Evolutionary conservation across 2,888 invertebrate species (phyloP).

Genomic region (Vesta saturnalis): DNA sequence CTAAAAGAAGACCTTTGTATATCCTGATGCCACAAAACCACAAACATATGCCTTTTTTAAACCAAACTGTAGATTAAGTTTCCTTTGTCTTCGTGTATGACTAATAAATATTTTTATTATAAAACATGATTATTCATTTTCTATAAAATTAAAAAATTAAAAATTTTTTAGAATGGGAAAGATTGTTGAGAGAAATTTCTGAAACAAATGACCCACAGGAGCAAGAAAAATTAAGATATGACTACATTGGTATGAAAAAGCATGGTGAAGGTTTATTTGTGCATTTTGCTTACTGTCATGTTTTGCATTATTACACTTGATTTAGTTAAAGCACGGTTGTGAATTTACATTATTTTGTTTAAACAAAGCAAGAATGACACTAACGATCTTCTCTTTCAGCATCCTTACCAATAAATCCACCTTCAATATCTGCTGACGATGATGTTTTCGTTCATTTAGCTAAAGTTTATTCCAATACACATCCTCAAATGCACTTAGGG

Average conservation of each 20-base stretch:
- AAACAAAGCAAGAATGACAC: too few relatives aligned
- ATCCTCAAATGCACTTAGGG: slow-evolving; percentile 68
- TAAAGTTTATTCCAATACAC: slow-evolving; percentile 66
- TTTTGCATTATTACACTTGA: too few relatives aligned
- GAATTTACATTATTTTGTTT: too few relatives aligned
- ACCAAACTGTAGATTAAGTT: slow-evolving; percentile 3
- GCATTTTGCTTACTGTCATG: background rate
- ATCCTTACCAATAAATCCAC: slow-evolving; percentile 44
- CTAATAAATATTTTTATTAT: background rate
- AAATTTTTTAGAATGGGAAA: slow-evolving; percentile 45
- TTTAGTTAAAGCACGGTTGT: too few relatives aligned
- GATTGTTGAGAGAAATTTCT: slow-evolving; percentile 39
- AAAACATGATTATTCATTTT: slow-evolving; percentile 4
- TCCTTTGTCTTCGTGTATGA: slow-evolving; percentile 4
- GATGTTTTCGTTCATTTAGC: slow-evolving; percentile 71
- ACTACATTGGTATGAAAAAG: slow-evolving; percentile 44
- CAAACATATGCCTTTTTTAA: slow-evolving; percentile 2
- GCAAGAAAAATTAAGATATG: slow-evolving; percentile 37
- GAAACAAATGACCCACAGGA: slow-evolving; percentile 32
- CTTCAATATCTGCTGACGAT: slow-evolving; percentile 70
- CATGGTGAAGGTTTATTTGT: background rate
- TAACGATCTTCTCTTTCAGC: slow-evolving; percentile 36
- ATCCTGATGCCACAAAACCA: slow-evolving; percentile 11
- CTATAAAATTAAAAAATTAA: too few relatives aligned
- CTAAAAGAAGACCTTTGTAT: slow-evolving; percentile 7